Conservation (phyloP, 2,797 vertebrate genomes). For the Parambassis ranga region DNA sequence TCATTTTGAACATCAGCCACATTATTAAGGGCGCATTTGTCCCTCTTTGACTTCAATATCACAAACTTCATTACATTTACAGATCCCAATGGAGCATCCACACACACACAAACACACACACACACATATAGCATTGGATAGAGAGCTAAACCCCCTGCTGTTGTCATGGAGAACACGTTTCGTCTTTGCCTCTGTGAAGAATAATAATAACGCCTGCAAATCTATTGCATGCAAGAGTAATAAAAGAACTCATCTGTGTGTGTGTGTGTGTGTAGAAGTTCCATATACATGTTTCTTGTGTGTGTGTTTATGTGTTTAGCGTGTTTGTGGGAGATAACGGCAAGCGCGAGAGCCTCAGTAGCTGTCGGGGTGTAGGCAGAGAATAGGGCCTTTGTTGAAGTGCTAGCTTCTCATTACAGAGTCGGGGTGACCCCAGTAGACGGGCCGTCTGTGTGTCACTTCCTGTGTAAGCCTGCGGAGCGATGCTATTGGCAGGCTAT, state of each 20-base stretch:
- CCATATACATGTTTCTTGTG: conserved; percentile 54
- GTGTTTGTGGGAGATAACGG: conserved; percentile 76
- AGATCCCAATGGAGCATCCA: conserved; percentile 24
- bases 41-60: conserved; percentile 44
- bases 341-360: not conserved
- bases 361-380: conserved; percentile 21
- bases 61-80: conserved; percentile 49
- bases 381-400: conserved; percentile 72
- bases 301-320: conserved; percentile 49
- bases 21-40: conserved; percentile 27
- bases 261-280: conserved; percentile 18
- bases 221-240: conserved; percentile 46
- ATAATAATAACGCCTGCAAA: conserved; percentile 65
- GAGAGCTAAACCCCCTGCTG: conserved; percentile 18
- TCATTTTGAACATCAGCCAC: not conserved
- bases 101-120: not conserved
- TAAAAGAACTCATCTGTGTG: conserved; percentile 39
- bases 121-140: not conserved
- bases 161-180: conserved; percentile 68
- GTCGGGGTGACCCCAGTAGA: conserved; percentile 66
- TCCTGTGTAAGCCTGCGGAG: conserved; percentile 67
- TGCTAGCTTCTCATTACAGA: conserved; percentile 71
- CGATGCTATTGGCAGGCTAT: conserved; percentile 71
- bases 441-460: conserved; percentile 76
- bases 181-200: conserved; percentile 51